Conservation (phyloP, 2,113 vertebrate species). For the Zootoca vivipara region DNA sequence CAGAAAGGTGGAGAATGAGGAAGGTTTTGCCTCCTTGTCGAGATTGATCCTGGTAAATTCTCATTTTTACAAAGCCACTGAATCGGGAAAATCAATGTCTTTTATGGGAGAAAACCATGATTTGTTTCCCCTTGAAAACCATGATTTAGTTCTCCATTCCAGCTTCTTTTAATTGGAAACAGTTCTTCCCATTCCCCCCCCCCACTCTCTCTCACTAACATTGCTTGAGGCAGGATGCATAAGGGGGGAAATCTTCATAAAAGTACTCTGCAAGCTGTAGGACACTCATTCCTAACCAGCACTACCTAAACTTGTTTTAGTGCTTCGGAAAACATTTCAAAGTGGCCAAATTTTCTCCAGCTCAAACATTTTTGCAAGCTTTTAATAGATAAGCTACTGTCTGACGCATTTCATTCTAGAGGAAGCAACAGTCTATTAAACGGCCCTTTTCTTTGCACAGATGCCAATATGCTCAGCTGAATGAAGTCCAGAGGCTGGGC, state of each 20-base stretch:
- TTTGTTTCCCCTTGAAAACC: not conserved
- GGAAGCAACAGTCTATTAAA: not conserved
- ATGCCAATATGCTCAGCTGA: not conserved
- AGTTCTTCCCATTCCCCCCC: not conserved
- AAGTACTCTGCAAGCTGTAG: not conserved
- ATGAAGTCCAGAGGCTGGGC: not conserved
- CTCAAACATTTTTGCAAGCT: not conserved
- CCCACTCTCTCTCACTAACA: not conserved
- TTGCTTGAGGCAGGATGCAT: not conserved
- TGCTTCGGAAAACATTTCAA: not conserved
- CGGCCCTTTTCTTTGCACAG: not conserved
- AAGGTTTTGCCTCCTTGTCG: not conserved
- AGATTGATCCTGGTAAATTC: not conserved
- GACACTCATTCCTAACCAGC: not conserved
- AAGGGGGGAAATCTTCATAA: not conserved
- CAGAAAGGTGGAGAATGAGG: too few relatives aligned
- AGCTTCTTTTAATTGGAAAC: not conserved
- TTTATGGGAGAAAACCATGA: too few relatives aligned
- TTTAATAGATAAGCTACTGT: not conserved
- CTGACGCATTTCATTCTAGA: not conserved
- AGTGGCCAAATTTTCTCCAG: not conserved
- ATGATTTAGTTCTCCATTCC: not conserved
- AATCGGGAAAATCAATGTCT: not conserved
- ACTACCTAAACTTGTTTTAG: not conserved
- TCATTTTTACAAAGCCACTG: not conserved